Conservation (phyloP, 2,113 vertebrate species). For the Prochilodus magdalenae region DNA sequence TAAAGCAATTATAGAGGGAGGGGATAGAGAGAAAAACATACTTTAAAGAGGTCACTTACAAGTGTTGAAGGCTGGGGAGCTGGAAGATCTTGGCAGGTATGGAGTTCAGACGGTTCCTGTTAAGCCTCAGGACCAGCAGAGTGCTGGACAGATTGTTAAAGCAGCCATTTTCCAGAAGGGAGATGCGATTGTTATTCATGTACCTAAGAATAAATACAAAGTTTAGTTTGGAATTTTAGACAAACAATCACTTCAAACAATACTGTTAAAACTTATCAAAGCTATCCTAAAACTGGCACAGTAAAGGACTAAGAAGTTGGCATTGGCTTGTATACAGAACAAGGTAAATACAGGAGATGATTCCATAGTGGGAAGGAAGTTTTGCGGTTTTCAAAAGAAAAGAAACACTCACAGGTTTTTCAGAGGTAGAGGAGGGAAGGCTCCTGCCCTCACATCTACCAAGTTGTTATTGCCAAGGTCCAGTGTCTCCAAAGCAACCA, state of each 20-base stretch:
- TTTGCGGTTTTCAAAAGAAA: not conserved
- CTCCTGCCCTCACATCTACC: slow-evolving; percentile 79
- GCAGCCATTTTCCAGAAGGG: slow-evolving; percentile 85
- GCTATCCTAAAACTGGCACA: not conserved
- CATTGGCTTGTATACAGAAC: not conserved
- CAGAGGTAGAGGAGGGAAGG: slow-evolving; percentile 86
- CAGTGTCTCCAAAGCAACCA: slow-evolving; percentile 87
- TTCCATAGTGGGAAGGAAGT: not conserved
- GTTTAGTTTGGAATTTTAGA: not conserved
- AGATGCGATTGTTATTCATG: slow-evolving; percentile 91
- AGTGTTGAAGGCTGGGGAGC: slow-evolving; percentile 89
- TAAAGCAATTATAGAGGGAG: no score
- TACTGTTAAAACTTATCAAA: not conserved
- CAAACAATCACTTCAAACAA: not conserved
- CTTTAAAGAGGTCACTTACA: slow-evolving; percentile 79
- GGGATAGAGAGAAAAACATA: no score
- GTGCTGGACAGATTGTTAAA: slow-evolving; percentile 88
- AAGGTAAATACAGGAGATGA: not conserved
- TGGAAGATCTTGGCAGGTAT: slow-evolving; percentile 94
- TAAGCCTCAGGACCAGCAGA: slow-evolving; percentile 89
- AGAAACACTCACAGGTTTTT: slow-evolving; percentile 87
- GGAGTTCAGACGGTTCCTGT: slow-evolving; percentile 87
- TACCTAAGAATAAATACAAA: slow-evolving; percentile 73
- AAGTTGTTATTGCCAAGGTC: slow-evolving; percentile 94
- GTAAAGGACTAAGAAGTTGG: not conserved